Conservation (phyloP, 1,140 invertebrate genomes). For the Lethrus apterus region DNA sequence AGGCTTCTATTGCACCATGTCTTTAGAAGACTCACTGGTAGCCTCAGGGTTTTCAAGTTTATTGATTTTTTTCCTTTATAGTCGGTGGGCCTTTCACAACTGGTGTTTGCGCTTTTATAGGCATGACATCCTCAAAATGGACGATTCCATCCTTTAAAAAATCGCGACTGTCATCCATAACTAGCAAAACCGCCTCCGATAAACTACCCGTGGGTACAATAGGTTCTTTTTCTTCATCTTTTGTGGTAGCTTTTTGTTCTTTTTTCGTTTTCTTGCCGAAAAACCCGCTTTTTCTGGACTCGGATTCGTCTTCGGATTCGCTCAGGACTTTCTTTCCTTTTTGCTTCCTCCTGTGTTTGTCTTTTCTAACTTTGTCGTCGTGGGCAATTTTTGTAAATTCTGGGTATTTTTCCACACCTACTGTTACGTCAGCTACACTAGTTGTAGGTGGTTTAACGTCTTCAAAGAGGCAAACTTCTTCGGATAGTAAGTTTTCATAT, state of each 20-base stretch:
- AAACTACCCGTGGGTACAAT: background rate
- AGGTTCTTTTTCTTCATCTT: constrained; percentile 4
- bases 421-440: background rate
- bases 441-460: constrained; percentile 16
- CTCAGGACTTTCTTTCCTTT: constrained; percentile 4
- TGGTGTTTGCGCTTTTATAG: background rate
- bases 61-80: background rate
- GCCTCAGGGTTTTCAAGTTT: background rate
- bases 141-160: constrained; percentile 22
- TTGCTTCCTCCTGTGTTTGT: background rate
- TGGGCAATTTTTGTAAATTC: background rate
- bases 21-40: background rate
- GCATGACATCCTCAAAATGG: constrained; percentile 16
- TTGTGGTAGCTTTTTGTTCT: constrained; percentile 2
- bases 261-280: constrained; percentile 8
- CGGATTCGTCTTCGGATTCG: constrained; percentile 9
- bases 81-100: background rate
- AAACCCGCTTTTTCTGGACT: constrained; percentile 6
- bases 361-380: background rate
- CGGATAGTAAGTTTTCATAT: constrained; percentile 19
- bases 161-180: constrained; percentile 11
- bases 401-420: too few relatives aligned
- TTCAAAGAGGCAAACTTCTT: constrained; percentile 25
- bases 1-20: background rate
- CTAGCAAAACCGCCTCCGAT: constrained; percentile 2